These are phyloP conservation scores for Oreochromis spilurus DNA, from an alignment of 2,113 vertebrate species.

Conservation along the genomic window DNA sequence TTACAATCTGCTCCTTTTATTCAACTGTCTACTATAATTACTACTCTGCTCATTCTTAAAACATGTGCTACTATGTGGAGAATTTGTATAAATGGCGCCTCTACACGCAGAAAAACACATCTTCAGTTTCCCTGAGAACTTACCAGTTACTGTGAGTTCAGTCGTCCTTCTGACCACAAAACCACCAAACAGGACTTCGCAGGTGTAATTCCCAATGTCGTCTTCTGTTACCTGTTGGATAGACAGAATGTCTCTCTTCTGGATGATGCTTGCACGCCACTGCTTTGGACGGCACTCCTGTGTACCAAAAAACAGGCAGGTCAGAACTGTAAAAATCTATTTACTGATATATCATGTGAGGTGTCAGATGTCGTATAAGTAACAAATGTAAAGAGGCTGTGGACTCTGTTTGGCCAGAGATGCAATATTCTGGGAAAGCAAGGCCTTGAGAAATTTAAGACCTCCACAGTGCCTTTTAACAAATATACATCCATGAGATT, in stretches of 20 bases:
- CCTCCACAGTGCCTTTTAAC: neutral
- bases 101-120: neutral
- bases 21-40: neutral
- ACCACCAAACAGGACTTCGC: slow-evolving; percentile 88
- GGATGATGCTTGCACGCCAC: slow-evolving; percentile 85
- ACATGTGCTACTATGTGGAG: neutral
- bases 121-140: slow-evolving; percentile 4
- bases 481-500: neutral
- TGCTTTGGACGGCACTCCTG: slow-evolving; percentile 77
- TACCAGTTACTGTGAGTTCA: slow-evolving; percentile 91
- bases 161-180: slow-evolving; percentile 92
- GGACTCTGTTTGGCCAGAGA: neutral
- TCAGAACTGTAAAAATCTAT: neutral
- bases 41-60: neutral
- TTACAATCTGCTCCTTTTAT: slow-evolving; percentile 6
- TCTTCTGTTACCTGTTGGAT: slow-evolving; percentile 93
- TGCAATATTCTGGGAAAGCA: neutral
- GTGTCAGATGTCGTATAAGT: neutral
- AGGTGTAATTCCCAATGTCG: slow-evolving; percentile 97
- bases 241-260: slow-evolving; percentile 83
- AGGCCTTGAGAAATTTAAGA: neutral
- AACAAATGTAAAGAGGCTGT: neutral
- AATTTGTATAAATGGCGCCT: neutral
- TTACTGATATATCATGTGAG: neutral
- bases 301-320: neutral